Evolutionary conservation across 2,797 vertebrate species (phyloP).

Genomic region (Discoglossus pictus): DNA sequence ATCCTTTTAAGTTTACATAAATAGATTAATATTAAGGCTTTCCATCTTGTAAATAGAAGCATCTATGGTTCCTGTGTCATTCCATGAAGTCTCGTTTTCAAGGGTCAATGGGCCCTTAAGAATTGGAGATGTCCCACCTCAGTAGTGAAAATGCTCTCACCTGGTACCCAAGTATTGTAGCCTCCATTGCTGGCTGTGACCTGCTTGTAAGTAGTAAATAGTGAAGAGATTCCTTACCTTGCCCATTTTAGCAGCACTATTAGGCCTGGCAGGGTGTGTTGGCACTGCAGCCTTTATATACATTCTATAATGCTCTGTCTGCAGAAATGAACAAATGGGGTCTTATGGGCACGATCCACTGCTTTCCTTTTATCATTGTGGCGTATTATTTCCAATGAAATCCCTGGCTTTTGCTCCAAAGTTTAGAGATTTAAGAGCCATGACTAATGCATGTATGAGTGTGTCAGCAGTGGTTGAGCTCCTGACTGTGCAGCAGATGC

Average conservation of each 20-base stretch:
- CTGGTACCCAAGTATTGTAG: too few species aligned
- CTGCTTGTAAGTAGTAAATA: background rate
- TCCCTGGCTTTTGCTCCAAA: constrained; percentile 1
- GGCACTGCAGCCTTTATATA: constrained; percentile 7
- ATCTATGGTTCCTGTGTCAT: too few species aligned
- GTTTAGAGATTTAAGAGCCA: constrained; percentile 1
- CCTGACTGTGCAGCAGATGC: too few species aligned
- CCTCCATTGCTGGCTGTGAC: too few species aligned
- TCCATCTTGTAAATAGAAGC: too few species aligned
- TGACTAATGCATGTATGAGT: constrained; percentile 16
- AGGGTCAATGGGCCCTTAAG: too few species aligned
- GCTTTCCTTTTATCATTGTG: background rate
- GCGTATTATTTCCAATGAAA: constrained; percentile 3
- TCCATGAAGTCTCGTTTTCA: too few species aligned
- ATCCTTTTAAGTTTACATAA: too few species aligned
- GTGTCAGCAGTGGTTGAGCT: too few species aligned
- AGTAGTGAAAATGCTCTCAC: too few species aligned
- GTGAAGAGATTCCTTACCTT: constrained; percentile 22
- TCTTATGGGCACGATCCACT: background rate
- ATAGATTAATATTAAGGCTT: too few species aligned
- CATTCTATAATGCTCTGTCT: constrained; percentile 9
- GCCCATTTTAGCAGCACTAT: constrained; percentile 2
- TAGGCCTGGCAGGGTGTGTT: constrained; percentile 4
- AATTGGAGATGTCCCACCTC: too few species aligned
- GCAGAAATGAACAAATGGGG: background rate